These are phyloP conservation scores for Mantis religiosa DNA, from an alignment of 2,888 invertebrate genomes.

Conservation along the genomic window DNA sequence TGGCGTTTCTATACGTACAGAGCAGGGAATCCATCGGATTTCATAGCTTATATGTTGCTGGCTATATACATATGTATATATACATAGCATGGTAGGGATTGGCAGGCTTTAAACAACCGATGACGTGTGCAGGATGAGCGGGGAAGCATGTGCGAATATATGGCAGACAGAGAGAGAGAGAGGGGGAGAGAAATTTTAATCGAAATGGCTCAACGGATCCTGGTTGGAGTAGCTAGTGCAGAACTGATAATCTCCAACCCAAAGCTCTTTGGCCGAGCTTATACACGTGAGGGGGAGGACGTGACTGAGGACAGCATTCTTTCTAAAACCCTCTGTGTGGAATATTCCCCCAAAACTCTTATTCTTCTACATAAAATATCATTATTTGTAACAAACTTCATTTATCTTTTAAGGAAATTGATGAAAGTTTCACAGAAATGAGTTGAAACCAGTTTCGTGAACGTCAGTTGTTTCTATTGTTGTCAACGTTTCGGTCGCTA, in stretches of 20 bases:
- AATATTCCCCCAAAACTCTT: no score
- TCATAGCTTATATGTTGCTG: background rate
- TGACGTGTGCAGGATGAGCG: background rate
- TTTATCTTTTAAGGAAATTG: no score
- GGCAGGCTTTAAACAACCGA: conserved; percentile 12
- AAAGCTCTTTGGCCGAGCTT: background rate
- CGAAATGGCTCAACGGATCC: background rate
- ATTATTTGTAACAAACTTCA: no score
- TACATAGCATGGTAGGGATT: background rate
- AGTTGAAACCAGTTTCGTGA: no score
- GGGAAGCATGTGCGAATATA: background rate
- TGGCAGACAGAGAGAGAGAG: background rate
- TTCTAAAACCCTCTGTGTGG: no score
- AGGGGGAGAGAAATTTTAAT: background rate
- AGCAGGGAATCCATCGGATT: background rate
- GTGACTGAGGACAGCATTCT: background rate
- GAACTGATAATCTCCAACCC: conserved; percentile 7
- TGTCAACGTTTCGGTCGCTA: no score
- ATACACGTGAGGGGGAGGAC: background rate
- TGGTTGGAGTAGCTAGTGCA: background rate
- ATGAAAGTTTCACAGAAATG: no score
- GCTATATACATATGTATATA: background rate
- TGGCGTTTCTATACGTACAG: no score
- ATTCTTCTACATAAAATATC: no score
- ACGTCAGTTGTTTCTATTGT: no score